Evolutionary conservation across 2,797 vertebrate species (phyloP), one percentile per base, ranked within the genome.

Genomic region (Astyanax mexicanus): DNA sequence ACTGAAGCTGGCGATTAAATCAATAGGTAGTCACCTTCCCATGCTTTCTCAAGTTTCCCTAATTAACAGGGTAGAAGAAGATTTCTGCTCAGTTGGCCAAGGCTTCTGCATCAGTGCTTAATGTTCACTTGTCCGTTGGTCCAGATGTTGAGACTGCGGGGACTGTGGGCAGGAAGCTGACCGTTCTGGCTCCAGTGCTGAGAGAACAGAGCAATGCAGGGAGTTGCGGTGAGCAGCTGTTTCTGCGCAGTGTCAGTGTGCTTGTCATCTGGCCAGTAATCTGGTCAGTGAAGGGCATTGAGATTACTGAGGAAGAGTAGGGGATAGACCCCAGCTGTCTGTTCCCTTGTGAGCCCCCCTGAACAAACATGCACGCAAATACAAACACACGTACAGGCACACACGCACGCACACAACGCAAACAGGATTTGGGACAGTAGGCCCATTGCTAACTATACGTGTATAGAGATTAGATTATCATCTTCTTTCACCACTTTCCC

Each of bases 281-380:
- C 91, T 92, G 91, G 89, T 91, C 89, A 91, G 83, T 91, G 90
- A 92, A 93, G 92, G 92, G 90, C 89, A 92, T 86, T 89, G 66
- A 89, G 89, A 89, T 88, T 89, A 88, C 82, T 80, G 54, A 65
- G 84, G 74, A 85, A 84, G 82, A 82, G 85, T 75, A 84, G 84
- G 72, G 75, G 47, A 51, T 80, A 85, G 84, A 86, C 87, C 89
- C 83, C 88, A 92, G 89, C 90, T 92, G 90, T 90, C 83, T 81
- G 54, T 66, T 79, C 70, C 83, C 83, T 84, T 80, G 37, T 68
- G 64, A 57, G 49, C 15, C 42, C 64, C 64, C 27, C 25, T 74
- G 76, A 75, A 87, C 47, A 83, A 73, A 78, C 44, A 38, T 58
- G 11, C 35, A 32, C 29, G 29, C 5, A 32, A 32, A 32, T 32